Conservation (phyloP, 2,888 invertebrate genomes). For the Cyrtodaria siliqua region DNA sequence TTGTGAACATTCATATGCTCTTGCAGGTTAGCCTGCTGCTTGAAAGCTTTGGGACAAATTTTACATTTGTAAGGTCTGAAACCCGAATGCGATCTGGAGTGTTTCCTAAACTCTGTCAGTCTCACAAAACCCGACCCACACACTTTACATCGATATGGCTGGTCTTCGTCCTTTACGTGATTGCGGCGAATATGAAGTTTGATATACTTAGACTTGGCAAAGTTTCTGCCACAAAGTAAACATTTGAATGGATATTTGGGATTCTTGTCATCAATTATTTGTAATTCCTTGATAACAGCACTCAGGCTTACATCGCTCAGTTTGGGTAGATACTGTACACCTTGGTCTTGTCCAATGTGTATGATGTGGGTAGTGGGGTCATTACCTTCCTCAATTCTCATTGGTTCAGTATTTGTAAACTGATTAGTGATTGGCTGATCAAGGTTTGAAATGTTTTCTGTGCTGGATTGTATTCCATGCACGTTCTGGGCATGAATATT, state of each 20-base stretch:
- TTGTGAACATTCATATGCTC: conserved; percentile 52
- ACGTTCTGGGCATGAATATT: conserved; percentile 28
- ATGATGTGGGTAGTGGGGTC: conserved; percentile 46
- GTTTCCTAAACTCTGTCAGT: conserved; percentile 58
- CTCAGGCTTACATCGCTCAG: conserved; percentile 53
- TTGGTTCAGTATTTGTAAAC: background rate
- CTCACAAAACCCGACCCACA: conserved; percentile 62
- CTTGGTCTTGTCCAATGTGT: conserved; percentile 45
- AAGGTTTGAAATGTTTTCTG: no score
- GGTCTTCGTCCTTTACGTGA: conserved; percentile 59
- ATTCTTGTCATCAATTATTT: conserved; percentile 29
- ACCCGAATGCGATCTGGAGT: conserved; percentile 57
- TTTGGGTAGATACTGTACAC: conserved; percentile 55
- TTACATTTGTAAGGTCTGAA: conserved; percentile 57
- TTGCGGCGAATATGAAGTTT: conserved; percentile 54
- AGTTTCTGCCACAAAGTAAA: conserved; percentile 51
- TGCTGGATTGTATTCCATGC: conserved; percentile 3
- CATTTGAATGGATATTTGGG: conserved; percentile 49
- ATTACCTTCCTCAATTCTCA: conserved; percentile 2
- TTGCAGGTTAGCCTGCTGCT: conserved; percentile 58
- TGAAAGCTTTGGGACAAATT: conserved; percentile 53
- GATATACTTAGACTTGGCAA: conserved; percentile 56
- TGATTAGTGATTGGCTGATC: background rate
- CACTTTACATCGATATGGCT: conserved; percentile 59
- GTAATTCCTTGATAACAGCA: conserved; percentile 56